Evolutionary conservation across 2,888 invertebrate species (phyloP).

Genomic region (Pantelozetes paolii): DNA sequence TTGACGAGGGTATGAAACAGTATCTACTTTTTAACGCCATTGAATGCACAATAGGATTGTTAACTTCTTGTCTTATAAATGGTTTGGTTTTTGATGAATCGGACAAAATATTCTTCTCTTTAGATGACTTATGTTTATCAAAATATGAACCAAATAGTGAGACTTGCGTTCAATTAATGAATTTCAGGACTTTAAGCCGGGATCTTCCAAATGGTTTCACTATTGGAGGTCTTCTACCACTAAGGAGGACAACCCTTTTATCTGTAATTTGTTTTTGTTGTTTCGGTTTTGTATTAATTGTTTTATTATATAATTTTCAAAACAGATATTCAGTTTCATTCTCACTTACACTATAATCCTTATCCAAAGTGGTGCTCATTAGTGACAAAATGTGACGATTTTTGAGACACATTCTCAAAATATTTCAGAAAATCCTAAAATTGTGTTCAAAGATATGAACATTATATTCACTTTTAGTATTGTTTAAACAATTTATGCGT

Average conservation of each 20-base stretch:
- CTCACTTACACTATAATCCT: background rate
- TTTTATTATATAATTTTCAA: background rate
- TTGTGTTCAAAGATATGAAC: too few relatives aligned
- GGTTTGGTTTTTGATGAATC: background rate
- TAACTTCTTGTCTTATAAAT: background rate
- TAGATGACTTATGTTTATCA: background rate
- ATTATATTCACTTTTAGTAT: too few relatives aligned
- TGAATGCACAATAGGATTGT: background rate
- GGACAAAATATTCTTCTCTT: background rate
- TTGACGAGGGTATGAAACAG: background rate
- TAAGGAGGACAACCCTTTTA: slow-evolving; percentile 11
- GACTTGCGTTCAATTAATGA: background rate
- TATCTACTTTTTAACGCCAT: background rate
- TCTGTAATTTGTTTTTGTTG: background rate
- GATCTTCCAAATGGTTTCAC: background rate
- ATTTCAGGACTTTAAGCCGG: background rate
- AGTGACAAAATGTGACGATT: background rate
- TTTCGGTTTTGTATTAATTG: background rate
- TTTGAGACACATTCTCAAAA: background rate
- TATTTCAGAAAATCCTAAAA: background rate
- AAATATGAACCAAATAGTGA: background rate
- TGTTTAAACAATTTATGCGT: too few relatives aligned
- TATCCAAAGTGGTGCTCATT: background rate
- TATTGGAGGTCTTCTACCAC: background rate
- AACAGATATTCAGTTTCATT: background rate